Base-by-base conservation (phyloP, 1,140 invertebrate genomes). In the Sinonovacula constricta region DNA sequence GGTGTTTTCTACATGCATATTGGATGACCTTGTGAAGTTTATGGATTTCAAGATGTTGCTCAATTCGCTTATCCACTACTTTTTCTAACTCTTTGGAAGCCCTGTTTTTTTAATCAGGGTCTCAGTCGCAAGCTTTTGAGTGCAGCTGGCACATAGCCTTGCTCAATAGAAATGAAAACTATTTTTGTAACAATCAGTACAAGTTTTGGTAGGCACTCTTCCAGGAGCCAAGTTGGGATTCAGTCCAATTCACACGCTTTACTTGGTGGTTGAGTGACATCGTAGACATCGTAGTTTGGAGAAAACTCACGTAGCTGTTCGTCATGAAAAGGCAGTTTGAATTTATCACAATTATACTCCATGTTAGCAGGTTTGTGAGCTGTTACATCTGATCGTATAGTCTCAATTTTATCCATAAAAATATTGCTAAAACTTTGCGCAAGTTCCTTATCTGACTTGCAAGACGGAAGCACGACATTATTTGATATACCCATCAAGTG, bases 11-110 rank as follows among this genome's bases (percentile, higher is more conserved):
- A 31, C 59, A 80, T 15, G 78, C 78, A 0, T 60, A 80, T 51
- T 81, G 65, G 36, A 66, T 39, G 39, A 51, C 57, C 33, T 67
- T 54, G 18, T 66, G 34, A 3, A 80, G 36, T 22, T 67, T 49
- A 56, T 74, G 24, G 33, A 39, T 10, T 24, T 1, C 26, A 51
- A 77, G 34, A 69, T 77, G 72, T 31, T 67, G n/a, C 15, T 62
- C 36, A 77, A 71, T 33, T 65, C n/a, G 53, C 24, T 15, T 26
- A n/a, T 26, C 39, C 15, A 70, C 39, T 28, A 76, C 34, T 30
- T 56, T 69, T 36, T 81, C 79, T 15, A 76, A 15, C 49, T 69
- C 28, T 31, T 81, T 81, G 18, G 79, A 81, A 80, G 62, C 30
- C 15, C 68, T 28, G 70, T 22, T 53, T 80, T 80, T 31, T 80